Conservation (phyloP, 2,797 vertebrate genomes). For the Acanthopagrus latus region DNA sequence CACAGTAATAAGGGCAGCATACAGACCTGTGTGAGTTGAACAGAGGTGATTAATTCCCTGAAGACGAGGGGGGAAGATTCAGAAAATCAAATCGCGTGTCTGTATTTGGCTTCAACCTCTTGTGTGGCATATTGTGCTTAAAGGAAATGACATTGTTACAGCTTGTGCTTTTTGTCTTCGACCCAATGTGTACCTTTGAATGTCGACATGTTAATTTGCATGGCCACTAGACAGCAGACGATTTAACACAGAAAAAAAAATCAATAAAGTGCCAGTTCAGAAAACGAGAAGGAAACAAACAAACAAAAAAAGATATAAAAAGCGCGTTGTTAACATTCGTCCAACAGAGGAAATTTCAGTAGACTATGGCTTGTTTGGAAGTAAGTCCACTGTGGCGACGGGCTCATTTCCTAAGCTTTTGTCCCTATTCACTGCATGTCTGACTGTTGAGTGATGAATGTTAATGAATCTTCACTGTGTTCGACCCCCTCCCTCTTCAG, state of each 20-base stretch:
- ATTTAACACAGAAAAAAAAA: conserved; percentile 45
- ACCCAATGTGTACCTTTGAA: conserved; percentile 10
- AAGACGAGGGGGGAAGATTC: conserved; percentile 40
- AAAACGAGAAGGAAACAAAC: conserved; percentile 30
- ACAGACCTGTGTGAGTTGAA: conserved; percentile 43
- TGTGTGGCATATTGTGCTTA: conserved; percentile 40
- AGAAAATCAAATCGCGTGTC: conserved; percentile 15
- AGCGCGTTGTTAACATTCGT: conserved; percentile 39
- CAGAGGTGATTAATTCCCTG: conserved; percentile 53
- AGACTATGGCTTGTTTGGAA: conserved; percentile 66
- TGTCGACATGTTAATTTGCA: conserved; percentile 27
- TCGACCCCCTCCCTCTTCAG: conserved; percentile 14
- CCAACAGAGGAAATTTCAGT: conserved; percentile 35
- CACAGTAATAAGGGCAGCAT: conserved; percentile 46
- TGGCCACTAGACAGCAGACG: conserved; percentile 21
- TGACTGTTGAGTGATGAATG: conserved; percentile 61
- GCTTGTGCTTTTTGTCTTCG: conserved; percentile 62
- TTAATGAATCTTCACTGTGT: conserved; percentile 45
- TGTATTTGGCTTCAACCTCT: conserved; percentile 64
- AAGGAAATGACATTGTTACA: conserved; percentile 33
- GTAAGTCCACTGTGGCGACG: conserved; percentile 34
- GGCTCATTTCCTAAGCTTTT: conserved; percentile 35
- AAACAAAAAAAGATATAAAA: conserved; percentile 30
- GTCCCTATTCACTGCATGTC: conserved; percentile 49
- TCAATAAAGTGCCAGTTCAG: conserved; percentile 70